A percentile compares a stretch with the other conserved stretches of the same genome.
These are phyloP conservation scores for Leucoraja ocellata DNA, from an alignment of 2,797 vertebrate genomes.

Conservation along the genomic window DNA sequence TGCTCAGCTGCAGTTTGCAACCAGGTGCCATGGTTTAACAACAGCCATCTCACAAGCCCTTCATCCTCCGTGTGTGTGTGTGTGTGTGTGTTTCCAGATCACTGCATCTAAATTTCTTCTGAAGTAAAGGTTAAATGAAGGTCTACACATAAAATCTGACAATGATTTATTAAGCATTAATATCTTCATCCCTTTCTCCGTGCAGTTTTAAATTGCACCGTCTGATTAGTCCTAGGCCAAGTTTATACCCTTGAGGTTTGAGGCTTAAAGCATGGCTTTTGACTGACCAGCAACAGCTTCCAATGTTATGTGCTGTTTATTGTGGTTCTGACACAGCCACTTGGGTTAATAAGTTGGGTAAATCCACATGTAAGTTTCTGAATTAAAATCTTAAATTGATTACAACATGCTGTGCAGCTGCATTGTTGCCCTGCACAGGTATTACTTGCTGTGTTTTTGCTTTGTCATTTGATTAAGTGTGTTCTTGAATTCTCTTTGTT, in stretches of 20 bases:
- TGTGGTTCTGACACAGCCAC: not conserved
- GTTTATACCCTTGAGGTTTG: not conserved
- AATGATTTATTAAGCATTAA: not conserved
- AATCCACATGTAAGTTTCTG: not conserved
- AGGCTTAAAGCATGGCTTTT: not conserved
- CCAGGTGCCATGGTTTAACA: not conserved
- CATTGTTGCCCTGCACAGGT: not conserved
- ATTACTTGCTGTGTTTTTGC: constrained; percentile 18
- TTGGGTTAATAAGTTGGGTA: not conserved
- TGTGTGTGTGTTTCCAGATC: not conserved
- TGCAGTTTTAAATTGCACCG: not conserved
- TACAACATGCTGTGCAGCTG: not conserved
- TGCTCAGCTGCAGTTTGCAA: not conserved
- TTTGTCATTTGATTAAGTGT: not conserved
- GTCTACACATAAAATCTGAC: not conserved
- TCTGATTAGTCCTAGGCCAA: not conserved
- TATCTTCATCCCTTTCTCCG: not conserved
- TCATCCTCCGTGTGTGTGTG: not conserved
- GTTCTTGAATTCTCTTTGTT: not conserved
- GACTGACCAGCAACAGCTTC: not conserved
- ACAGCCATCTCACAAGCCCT: not conserved
- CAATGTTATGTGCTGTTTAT: not conserved
- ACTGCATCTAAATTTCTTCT: not conserved
- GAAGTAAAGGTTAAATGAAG: not conserved
- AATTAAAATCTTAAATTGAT: not conserved